Evolutionary conservation across 2,888 invertebrate genomes (phyloP).

Genomic region (Selenia dentaria): DNA sequence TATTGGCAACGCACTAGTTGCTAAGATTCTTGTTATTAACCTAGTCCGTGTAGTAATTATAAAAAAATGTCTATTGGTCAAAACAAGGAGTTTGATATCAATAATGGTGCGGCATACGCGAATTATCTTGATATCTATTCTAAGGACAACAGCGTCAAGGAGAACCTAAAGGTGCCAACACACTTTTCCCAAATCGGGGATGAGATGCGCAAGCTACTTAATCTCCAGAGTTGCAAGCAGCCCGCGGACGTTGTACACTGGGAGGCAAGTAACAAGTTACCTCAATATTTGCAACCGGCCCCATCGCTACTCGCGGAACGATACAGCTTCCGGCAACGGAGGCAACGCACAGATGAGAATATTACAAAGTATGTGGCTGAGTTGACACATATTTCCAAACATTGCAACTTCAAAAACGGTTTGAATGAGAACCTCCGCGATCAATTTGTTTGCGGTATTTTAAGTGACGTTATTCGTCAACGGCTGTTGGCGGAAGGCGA

Average conservation of each 20-base stretch:
- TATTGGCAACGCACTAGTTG: too few species aligned
- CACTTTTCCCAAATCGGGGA: background rate
- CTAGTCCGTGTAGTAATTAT: too few species aligned
- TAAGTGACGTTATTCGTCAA: background rate
- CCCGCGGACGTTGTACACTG: background rate
- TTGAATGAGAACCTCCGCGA: background rate
- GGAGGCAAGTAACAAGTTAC: background rate
- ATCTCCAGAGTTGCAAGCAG: background rate
- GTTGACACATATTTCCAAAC: constrained; percentile 8
- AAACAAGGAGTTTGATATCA: too few species aligned
- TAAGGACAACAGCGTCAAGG: background rate
- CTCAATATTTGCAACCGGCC: constrained; percentile 11
- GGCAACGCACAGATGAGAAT: constrained; percentile 1
- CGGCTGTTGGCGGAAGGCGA: background rate
- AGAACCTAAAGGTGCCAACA: background rate
- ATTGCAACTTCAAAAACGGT: constrained; percentile 6
- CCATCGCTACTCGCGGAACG: constrained; percentile 18
- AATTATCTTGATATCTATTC: too few species aligned
- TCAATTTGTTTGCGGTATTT: background rate
- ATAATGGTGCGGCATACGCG: too few species aligned
- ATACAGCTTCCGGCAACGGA: constrained; percentile 8
- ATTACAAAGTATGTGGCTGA: constrained; percentile 9
- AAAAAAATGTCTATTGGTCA: too few species aligned
- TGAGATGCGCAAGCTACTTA: background rate
- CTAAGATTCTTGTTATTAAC: too few species aligned